Percentiles rank a stretch among this genome's conserved stretches.
phyloP scores from a whole-genome alignment of 2,888 invertebrate species.

The Strigamia transsilvanica region DNA sequence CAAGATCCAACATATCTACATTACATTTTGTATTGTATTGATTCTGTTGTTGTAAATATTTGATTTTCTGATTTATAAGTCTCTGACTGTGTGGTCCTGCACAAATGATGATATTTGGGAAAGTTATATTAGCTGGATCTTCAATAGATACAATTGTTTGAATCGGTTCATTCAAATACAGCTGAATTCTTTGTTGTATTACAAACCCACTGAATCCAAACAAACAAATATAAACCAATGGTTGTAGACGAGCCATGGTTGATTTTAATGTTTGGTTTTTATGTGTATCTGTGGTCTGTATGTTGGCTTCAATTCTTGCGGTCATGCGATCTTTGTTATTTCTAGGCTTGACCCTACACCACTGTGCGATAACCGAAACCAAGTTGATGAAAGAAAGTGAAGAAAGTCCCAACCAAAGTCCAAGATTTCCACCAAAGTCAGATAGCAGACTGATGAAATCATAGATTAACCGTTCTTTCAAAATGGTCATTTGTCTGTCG shows the following conservation, averaged over 20 bases:
- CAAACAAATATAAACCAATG: background rate
- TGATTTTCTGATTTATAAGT: background rate
- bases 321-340: background rate
- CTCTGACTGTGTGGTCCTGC: background rate
- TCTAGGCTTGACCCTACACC: background rate
- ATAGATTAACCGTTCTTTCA: background rate
- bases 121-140: background rate
- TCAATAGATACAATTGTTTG: background rate
- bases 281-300: background rate
- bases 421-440: slow-evolving; percentile 4
- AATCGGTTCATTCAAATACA: background rate
- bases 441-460: background rate
- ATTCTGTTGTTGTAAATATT: background rate
- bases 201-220: background rate
- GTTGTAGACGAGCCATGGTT: background rate
- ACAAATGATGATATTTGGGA: background rate
- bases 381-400: background rate
- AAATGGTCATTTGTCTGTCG: background rate
- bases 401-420: slow-evolving; percentile 6
- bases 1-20: background rate
- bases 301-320: background rate
- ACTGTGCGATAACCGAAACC: background rate
- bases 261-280: background rate
- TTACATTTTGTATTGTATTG: background rate
- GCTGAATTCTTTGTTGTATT: background rate